A percentile compares a stretch with the other conserved stretches of the same genome.
Conservation (phyloP, 2,797 vertebrate genomes). For the Taenioides sp. region DNA sequence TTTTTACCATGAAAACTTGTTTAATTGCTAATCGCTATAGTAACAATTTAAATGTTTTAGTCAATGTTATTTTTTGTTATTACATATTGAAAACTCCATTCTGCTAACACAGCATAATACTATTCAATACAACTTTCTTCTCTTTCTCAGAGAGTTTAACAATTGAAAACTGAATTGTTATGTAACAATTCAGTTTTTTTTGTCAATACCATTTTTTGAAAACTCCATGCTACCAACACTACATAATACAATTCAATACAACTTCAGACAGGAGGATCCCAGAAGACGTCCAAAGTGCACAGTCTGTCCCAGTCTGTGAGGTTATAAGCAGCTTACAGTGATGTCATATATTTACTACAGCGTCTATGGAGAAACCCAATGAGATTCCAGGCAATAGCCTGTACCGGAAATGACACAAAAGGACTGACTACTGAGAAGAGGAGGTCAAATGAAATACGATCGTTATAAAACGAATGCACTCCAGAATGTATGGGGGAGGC, state of each 20-base stretch:
- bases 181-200: no score
- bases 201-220: no score
- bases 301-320: constrained; percentile 10
- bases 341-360: constrained; percentile 35
- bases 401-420: neutral
- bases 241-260: neutral
- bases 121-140: neutral
- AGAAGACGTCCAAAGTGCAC: constrained; percentile 8
- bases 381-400: constrained; percentile 31
- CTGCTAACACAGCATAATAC: neutral
- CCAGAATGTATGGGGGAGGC: no score
- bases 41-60: no score
- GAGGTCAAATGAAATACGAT: neutral
- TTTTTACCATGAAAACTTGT: no score
- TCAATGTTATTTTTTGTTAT: no score
- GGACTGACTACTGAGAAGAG: neutral
- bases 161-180: no score
- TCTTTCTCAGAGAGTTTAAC: no score
- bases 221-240: neutral
- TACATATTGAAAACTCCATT: neutral
- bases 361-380: constrained; percentile 18
- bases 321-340: constrained; percentile 38
- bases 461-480: neutral
- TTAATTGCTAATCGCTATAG: no score
- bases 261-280: neutral